phyloP scores from a whole-genome alignment of 2,888 invertebrate species.

The Caenorhabditis panamensis region DNA sequence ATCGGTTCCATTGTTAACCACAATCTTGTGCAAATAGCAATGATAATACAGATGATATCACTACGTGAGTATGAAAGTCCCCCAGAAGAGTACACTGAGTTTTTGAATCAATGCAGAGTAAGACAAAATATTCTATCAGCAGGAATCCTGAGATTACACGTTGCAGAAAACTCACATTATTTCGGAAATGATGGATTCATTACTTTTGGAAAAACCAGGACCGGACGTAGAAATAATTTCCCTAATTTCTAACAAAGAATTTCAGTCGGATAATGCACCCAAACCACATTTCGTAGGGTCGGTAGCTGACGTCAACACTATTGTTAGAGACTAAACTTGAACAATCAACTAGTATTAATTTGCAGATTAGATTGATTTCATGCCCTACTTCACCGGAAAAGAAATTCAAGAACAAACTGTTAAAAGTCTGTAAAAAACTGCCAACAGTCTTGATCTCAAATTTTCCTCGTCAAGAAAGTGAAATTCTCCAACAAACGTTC shows the following conservation, averaged over 20 bases:
- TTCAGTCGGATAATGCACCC: constrained; percentile 24
- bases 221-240: constrained; percentile 50
- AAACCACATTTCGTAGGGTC: constrained; percentile 68
- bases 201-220: constrained; percentile 38
- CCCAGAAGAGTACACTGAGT: constrained; percentile 84
- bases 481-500: too few relatives aligned
- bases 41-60: constrained; percentile 90
- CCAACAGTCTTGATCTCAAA: constrained; percentile 36
- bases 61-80: constrained; percentile 90
- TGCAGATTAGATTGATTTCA: too few relatives aligned
- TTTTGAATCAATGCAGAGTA: constrained; percentile 54
- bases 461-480: too few relatives aligned
- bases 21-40: constrained; percentile 88
- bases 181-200: constrained; percentile 54
- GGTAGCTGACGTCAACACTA: constrained; percentile 70
- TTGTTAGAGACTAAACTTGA: constrained; percentile 62
- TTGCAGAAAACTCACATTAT: constrained; percentile 50
- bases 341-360: too few relatives aligned
- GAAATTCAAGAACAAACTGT: too few relatives aligned
- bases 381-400: too few relatives aligned
- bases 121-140: background rate
- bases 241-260: constrained; percentile 10
- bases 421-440: constrained; percentile 29
- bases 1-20: constrained; percentile 85
- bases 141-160: too few relatives aligned